Conservation (phyloP, 2,888 invertebrate genomes). For the Harpagoxenus sublaevis region DNA sequence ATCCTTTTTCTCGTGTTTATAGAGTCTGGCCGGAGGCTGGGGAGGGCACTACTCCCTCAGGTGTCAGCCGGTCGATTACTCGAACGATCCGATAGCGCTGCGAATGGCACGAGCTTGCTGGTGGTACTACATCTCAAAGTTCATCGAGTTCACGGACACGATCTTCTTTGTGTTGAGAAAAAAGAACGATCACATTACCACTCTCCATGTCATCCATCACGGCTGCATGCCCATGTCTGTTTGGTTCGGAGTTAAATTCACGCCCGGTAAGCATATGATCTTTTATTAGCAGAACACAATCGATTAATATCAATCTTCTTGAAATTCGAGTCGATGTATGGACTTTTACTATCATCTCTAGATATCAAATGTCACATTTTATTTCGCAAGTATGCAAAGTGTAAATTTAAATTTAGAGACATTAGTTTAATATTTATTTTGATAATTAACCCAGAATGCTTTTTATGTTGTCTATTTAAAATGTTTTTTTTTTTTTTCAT, state of each 20-base stretch:
- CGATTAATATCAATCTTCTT: not conserved
- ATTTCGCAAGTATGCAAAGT: not conserved
- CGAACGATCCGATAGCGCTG: conserved; percentile 89
- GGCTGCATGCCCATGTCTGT: conserved; percentile 98
- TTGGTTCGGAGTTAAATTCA: conserved; percentile 96
- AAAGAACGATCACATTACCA: conserved; percentile 96
- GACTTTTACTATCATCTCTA: not conserved
- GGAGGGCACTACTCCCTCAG: conserved; percentile 90
- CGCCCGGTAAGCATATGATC: conserved; percentile 89
- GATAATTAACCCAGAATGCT: not conserved
- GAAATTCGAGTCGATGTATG: not conserved
- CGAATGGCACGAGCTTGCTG: conserved; percentile 94
- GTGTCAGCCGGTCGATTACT: conserved; percentile 94
- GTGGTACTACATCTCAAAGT: conserved; percentile 98
- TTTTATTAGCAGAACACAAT: not conserved
- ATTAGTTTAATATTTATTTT: not conserved
- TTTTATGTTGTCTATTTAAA: not conserved
- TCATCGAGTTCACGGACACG: conserved; percentile 97
- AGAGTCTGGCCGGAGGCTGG: conserved; percentile 90
- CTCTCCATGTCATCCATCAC: conserved; percentile 97
- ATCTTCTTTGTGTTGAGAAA: conserved; percentile 98
- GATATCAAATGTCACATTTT: not conserved
- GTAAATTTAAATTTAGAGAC: not conserved
- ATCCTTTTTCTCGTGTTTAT: conserved; percentile 21
- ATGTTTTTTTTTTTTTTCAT: not conserved